Percentiles rank a stretch among this genome's conserved stretches.
These are phyloP conservation scores for Circaetus gallicus DNA, from an alignment of 2,113 vertebrate species.

Conservation along the genomic window DNA sequence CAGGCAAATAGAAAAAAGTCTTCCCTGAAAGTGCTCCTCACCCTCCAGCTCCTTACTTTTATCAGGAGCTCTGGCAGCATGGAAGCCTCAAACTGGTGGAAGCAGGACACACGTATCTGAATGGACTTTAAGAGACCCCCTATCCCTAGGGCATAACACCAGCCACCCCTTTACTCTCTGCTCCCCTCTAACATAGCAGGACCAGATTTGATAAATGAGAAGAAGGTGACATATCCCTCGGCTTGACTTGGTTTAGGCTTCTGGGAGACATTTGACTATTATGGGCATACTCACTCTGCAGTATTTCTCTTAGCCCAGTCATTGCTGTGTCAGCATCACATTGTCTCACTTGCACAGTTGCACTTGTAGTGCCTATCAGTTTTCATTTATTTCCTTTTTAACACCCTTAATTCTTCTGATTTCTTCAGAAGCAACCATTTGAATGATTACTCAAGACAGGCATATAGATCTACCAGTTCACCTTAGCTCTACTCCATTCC, in stretches of 20 bases:
- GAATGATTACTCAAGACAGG: background rate
- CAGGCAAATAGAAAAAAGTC: background rate
- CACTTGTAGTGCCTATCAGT: accelerated
- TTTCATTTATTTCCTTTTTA: background rate
- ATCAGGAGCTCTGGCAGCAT: background rate
- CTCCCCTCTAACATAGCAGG: background rate
- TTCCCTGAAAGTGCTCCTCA: background rate
- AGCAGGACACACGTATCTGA: background rate
- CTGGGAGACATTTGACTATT: background rate
- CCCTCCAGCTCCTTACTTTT: background rate
- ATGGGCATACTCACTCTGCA: background rate
- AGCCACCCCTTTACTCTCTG: background rate
- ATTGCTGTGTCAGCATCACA: background rate
- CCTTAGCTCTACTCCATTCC: background rate
- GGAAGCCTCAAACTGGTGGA: background rate
- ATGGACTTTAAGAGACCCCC: background rate
- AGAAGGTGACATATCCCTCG: accelerated
- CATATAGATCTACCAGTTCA: background rate
- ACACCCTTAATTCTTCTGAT: background rate
- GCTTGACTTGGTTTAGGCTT: background rate
- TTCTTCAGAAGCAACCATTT: background rate
- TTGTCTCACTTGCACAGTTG: background rate
- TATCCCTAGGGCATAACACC: background rate
- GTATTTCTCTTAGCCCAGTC: background rate
- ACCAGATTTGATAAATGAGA: background rate